These are phyloP conservation scores for Hydrophis major DNA, from an alignment of 2,797 vertebrate species.

Conservation along the genomic window DNA sequence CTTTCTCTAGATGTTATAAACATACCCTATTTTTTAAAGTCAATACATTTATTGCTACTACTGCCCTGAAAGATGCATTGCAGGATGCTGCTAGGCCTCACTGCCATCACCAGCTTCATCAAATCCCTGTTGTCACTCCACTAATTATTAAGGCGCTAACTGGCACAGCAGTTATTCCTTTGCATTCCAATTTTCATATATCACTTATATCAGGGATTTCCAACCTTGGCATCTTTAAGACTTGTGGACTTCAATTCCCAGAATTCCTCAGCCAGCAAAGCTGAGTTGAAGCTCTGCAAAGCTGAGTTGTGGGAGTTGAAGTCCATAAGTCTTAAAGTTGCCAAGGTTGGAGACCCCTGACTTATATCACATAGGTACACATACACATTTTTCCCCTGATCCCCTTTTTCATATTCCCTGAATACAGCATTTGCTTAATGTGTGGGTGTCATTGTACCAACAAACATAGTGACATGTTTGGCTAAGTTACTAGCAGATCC, in stretches of 20 bases:
- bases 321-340: no score
- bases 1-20: background rate
- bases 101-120: background rate
- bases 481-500: slow-evolving; percentile 13
- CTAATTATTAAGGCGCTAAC: background rate
- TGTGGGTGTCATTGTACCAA: background rate
- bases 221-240: no score
- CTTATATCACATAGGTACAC: no score
- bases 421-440: background rate
- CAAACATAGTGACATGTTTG: slow-evolving; percentile 4
- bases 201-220: background rate
- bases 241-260: no score
- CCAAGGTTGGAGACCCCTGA: no score
- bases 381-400: background rate
- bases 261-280: no score
- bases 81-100: background rate
- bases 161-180: background rate
- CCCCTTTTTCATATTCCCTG: background rate
- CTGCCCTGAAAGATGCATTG: background rate
- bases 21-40: background rate
- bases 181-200: background rate
- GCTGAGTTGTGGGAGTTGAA: no score
- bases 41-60: background rate
- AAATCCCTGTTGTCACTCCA: background rate
- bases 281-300: no score